These are phyloP conservation scores for Drosophila maculinotata DNA, from an alignment of 2,888 invertebrate genomes.

Conservation along the genomic window DNA sequence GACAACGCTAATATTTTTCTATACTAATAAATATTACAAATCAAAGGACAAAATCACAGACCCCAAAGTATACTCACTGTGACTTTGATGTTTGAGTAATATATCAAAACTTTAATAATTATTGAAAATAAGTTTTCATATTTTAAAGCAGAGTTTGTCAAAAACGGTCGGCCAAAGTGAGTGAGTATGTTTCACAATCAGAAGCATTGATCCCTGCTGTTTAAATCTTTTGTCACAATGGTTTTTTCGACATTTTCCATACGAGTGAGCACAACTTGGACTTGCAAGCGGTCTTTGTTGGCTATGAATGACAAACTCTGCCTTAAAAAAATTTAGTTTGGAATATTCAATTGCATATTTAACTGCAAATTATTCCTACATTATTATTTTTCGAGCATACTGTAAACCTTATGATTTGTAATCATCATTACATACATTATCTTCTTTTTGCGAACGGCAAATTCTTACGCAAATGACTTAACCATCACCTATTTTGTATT, in stretches of 20 bases:
- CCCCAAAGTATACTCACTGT: conserved; percentile 73
- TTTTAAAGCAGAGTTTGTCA: neutral
- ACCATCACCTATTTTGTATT: conserved; percentile 3
- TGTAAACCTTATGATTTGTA: conserved; percentile 10
- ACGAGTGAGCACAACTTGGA: neutral
- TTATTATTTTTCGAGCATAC: conserved; percentile 11
- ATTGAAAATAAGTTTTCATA: neutral
- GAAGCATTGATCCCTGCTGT: neutral
- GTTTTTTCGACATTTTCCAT: neutral
- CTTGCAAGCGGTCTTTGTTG: neutral
- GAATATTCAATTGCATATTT: neutral
- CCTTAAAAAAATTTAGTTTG: neutral
- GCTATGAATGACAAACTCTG: neutral
- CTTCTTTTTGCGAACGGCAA: conserved; percentile 35
- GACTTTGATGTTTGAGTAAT: conserved; percentile 69
- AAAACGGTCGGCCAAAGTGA: neutral
- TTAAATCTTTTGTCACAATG: neutral
- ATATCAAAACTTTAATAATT: conserved; percentile 24
- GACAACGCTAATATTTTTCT: neutral
- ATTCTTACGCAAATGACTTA: conserved; percentile 16
- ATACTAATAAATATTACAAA: conserved; percentile 48
- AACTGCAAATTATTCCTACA: conserved; percentile 27
- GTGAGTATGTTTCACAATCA: neutral
- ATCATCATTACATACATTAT: conserved; percentile 6
- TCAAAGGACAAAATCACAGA: conserved; percentile 69